Evolutionary conservation across 1,140 invertebrate genomes (phyloP), one percentile per base, ranked within the genome.

Genomic region (Brachionus sp.): DNA sequence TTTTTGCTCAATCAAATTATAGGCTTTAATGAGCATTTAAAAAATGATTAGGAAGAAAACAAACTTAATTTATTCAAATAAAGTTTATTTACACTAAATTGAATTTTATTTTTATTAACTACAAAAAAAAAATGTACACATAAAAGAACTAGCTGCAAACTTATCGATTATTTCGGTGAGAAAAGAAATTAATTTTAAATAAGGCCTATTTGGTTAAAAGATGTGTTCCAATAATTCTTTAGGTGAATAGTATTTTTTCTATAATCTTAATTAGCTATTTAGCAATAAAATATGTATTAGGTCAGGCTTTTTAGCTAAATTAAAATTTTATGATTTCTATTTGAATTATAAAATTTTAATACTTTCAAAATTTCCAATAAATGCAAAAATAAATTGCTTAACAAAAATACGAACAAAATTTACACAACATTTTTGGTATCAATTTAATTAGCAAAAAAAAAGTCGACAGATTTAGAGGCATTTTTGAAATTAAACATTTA

Each of bases 71-170:
- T 57, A 57, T 57, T 57, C 50, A 57, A 57, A 57, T 57, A 25
- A 57, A 57, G n/a, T 57, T 57, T 57, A 57, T 57, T 57, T 57
- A 57, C 19, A 57, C 50, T 57, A 57, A 57, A 57, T 57, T 57
- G 5, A 57, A 57, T 57, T 23, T 57, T 57, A 23, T 5, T 9
- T 57, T 23, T 57, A 19, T 57, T 16, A 7, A 7, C 6, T 57
- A 19, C 7, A 23, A 25, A 19, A 10, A 23, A 57, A 23, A 57
- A 57, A 6, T 19, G 19, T 7, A n/a, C 5, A 19, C 16, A 57
- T 23, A 19, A 19, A n/a, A 9, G 5, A 25, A 3, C 29, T 29
- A 29, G 29, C 29, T 29, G 1, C 50, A 57, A 57, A 57, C 50
- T 57, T 57, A 57, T 57, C 19, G 50, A 57, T 57, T 57, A 57